Evolutionary conservation across 2,797 vertebrate species (phyloP).

Genomic region (Pelobates cultripes): DNA sequence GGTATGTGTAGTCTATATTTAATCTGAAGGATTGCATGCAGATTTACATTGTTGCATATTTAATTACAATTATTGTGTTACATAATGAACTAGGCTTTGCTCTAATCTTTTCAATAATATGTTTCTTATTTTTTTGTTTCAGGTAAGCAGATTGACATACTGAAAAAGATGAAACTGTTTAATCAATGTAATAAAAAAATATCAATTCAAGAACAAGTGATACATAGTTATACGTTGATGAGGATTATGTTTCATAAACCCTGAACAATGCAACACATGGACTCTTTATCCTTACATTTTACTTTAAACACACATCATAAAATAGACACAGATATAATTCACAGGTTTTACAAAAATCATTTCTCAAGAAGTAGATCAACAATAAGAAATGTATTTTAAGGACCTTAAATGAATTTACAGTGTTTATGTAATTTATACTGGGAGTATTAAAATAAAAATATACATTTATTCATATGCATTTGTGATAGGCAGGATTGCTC

Average conservation of each 20-base stretch:
- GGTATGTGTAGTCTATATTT: constrained; percentile 49
- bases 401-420: too few species aligned
- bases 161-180: constrained; percentile 23
- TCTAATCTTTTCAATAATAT: background rate
- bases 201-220: background rate
- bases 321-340: too few species aligned
- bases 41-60: constrained; percentile 43
- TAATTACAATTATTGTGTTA: constrained; percentile 36
- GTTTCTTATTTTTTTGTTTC: constrained; percentile 15
- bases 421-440: too few species aligned
- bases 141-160: background rate
- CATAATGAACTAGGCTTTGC: constrained; percentile 9
- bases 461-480: too few species aligned
- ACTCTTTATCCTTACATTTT: background rate
- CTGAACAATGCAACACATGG: background rate
- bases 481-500: too few species aligned
- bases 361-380: too few species aligned
- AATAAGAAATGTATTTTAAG: too few species aligned
- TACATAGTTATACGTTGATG: background rate
- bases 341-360: too few species aligned
- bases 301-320: background rate
- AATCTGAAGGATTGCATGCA: constrained; percentile 40
- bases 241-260: background rate
- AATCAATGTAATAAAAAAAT: constrained; percentile 18
- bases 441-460: too few species aligned